Evolutionary conservation across 2,113 vertebrate species (phyloP), one percentile per base, ranked within the genome.

Genomic region (Lepus europaeus): DNA sequence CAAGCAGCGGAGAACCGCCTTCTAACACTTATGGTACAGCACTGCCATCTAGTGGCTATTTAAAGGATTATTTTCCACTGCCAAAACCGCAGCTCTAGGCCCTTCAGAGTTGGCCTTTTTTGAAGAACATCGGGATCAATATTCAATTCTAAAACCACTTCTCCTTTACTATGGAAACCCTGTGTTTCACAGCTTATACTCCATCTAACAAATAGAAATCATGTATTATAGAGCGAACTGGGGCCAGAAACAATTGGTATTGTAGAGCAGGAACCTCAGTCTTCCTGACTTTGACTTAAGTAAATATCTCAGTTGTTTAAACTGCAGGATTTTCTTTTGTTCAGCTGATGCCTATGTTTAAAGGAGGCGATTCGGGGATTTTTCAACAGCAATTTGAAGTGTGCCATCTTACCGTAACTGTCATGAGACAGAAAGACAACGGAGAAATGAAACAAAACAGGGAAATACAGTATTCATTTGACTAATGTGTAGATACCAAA

Each of bases 41-140:
- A 95, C 20, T 8, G 23, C 95, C 97, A 93, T 72, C 97, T 95
- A 73, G 72, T 95, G 97, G 8, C 4, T 1, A 0, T 6, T 11
- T 33, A 45, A 45, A 63, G 68, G 8, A 90, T 59, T 83, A n/a
- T 36, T 81, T 68, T 61, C 63, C 19, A 1, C 36, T 20, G 4
- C 17, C 19, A 0, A 95, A 90, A 91, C 11, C 31, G 45, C 56
- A 36, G 12, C 12, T 7, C 9, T 25, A 8, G n/a, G 27, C 11
- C 14, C n/a, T 89, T 49, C 6, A 4, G 1, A 10, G 5, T 56
- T 19, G 36, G 8, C 0, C 85, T 77, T 64, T 76, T 59, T 12
- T 20, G 16, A 51, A 85, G 9, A 78, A 4, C 1, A 4, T 27
- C 9, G 5, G 3, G 9, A 80, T 11, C 9, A 86, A 72, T 45